These are phyloP conservation scores for Amphiprion ocellaris DNA, from an alignment of 2,113 vertebrate species.

Conservation along the genomic window DNA sequence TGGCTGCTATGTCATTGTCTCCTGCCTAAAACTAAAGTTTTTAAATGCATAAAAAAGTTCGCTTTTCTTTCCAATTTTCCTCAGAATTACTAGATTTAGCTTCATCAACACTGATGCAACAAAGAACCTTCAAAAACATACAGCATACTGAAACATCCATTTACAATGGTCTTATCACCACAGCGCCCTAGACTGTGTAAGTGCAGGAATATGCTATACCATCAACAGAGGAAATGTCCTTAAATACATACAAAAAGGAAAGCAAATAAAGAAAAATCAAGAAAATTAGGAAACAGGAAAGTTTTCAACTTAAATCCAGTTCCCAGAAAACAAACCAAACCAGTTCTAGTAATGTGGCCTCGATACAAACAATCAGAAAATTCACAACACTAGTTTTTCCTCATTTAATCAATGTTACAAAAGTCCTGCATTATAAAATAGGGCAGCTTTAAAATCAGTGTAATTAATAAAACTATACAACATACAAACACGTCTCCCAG, in stretches of 20 bases:
- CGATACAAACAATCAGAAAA: constrained; percentile 97
- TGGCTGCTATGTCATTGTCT: constrained; percentile 88
- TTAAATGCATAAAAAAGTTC: constrained; percentile 90
- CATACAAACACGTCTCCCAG: constrained; percentile 95
- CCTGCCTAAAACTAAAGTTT: constrained; percentile 88
- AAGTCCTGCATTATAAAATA: constrained; percentile 99
- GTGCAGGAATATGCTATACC: constrained; percentile 95
- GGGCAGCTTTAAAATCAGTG: constrained; percentile 99
- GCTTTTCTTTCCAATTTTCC: constrained; percentile 88
- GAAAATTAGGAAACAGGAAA: constrained; percentile 91
- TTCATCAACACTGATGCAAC: constrained; percentile 96
- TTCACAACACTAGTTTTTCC: constrained; percentile 98
- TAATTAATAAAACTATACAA: constrained; percentile 99
- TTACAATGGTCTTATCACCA: constrained; percentile 93
- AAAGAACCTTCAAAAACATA: constrained; percentile 95
- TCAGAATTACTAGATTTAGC: constrained; percentile 92
- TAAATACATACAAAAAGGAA: constrained; percentile 96
- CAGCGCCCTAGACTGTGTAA: constrained; percentile 93
- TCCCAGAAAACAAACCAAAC: constrained; percentile 89
- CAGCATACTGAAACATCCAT: constrained; percentile 98
- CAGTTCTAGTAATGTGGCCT: constrained; percentile 95
- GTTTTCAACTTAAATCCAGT: constrained; percentile 99
- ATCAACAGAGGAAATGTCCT: constrained; percentile 93
- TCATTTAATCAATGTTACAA: constrained; percentile 99
- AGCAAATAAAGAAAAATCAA: constrained; percentile 61